Base-by-base conservation (phyloP, 2,888 invertebrate species). In the Macrophya alboannulata region DNA sequence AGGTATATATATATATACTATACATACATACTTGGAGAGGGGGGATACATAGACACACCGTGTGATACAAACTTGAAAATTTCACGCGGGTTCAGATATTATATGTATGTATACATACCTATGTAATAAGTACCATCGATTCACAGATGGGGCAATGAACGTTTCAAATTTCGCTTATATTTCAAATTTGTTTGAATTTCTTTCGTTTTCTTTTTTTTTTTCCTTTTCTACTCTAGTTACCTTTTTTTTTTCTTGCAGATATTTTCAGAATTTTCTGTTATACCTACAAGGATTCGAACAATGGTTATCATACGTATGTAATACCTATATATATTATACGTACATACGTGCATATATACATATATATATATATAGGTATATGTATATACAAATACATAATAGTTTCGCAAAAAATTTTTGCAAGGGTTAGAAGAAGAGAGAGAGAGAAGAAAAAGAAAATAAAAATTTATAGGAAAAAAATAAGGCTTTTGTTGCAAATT, bases 11-110 rank as follows among this genome's bases (percentile, higher is more conserved):
- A n/a, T n/a, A 31, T 31, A 31, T 31, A 31, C 31, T 3, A 6
- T 55, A 55, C n/a, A 10, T 37, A 71, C 6, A 71, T n/a, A n/a
- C 40, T 15, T 71, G 6, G 10, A 5, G 21, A 21, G 9, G 62
- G 31, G 31, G 31, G n/a, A n/a, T 25, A 62, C 25, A 62, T 21
- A 62, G 1, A 17, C 4, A 37, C 68, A 68, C 31, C 68, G 37
- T 31, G 68, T 68, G 68, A 68, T 68, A 68, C 17, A 37, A 68
- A 68, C 37, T 68, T 17, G 31, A 68, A 37, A 15, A 68, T 17
- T 68, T 68, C 68, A 37, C 68, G 31, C 37, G 6, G 68, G 37
- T 37, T 68, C 37, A 68, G 1, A 1, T 62, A 4, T 25, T 12
- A 62, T 6, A 37, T 31, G 4, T 12, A 8, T 55, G 12, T 5